Evolutionary conservation across 2,797 vertebrate species (phyloP).

Genomic region (Ispidina picta): DNA sequence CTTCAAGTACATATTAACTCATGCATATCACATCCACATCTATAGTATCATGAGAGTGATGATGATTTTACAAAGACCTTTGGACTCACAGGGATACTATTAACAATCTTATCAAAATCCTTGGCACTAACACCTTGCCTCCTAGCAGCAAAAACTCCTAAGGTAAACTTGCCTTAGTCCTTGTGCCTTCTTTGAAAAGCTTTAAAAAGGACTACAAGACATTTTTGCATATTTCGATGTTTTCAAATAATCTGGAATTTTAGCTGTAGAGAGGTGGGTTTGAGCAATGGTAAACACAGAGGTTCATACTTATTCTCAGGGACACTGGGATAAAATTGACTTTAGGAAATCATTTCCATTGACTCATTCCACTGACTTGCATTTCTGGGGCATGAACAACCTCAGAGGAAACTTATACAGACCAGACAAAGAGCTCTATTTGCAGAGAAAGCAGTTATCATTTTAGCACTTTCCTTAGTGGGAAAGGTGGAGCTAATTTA

Average conservation of each 20-base stretch:
- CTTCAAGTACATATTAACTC: not conserved
- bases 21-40: not conserved
- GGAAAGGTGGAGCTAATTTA: not conserved
- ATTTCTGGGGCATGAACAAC: not conserved
- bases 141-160: not conserved
- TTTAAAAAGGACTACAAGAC: not conserved
- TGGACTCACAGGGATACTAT: not conserved
- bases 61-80: not conserved
- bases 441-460: not conserved
- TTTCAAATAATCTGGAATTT: not conserved
- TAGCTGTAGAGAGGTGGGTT: not conserved
- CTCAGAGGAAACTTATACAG: not conserved
- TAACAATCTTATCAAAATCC: not conserved
- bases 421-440: not conserved
- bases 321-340: not conserved
- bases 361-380: not conserved
- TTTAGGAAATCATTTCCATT: not conserved
- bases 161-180: not conserved
- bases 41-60: not conserved
- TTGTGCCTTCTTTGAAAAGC: not conserved
- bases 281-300: not conserved
- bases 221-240: not conserved
- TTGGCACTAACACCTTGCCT: not conserved
- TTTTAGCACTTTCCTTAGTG: not conserved
- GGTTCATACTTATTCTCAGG: not conserved